Percentiles rank a stretch among this genome's conserved stretches.
Evolutionary conservation across 1,140 invertebrate genomes (phyloP).

Genomic region (Drosophila guanche): DNA sequence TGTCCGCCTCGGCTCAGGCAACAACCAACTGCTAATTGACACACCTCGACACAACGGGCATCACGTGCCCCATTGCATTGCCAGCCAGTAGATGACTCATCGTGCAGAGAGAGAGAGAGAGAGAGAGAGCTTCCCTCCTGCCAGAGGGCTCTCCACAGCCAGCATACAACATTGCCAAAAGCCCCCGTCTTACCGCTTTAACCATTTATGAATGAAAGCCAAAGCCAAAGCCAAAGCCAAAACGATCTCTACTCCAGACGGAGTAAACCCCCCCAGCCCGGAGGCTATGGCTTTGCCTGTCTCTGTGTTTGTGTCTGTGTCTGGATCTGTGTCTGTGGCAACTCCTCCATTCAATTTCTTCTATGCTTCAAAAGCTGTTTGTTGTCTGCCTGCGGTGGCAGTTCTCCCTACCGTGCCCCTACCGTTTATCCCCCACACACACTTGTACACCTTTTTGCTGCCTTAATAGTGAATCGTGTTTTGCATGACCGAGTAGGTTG

Average conservation of each 20-base stretch:
- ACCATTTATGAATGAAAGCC: slow-evolving; percentile 76
- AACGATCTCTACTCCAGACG: slow-evolving; percentile 11
- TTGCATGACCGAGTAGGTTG: slow-evolving; percentile 80
- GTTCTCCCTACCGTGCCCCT: background rate
- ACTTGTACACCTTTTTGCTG: slow-evolving; percentile 71
- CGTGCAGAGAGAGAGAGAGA: background rate
- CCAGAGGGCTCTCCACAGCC: slow-evolving; percentile 9
- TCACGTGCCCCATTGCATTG: slow-evolving; percentile 59
- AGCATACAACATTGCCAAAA: slow-evolving; percentile 69
- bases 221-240: slow-evolving; percentile 25
- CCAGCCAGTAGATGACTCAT: slow-evolving; percentile 53
- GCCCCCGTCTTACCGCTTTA: slow-evolving; percentile 29
- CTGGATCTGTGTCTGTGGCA: slow-evolving; percentile 9
- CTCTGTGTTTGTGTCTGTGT: background rate
- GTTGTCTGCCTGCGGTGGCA: slow-evolving; percentile 38
- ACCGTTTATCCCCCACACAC: slow-evolving; percentile 13
- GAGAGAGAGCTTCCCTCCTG: too few species aligned
- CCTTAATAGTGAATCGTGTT: slow-evolving; percentile 82
- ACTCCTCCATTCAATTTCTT: slow-evolving; percentile 62
- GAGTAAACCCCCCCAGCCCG: slow-evolving; percentile 30
- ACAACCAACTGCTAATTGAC: slow-evolving; percentile 78
- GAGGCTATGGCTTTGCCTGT: background rate
- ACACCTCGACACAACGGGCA: slow-evolving; percentile 69
- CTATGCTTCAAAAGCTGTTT: slow-evolving; percentile 58
- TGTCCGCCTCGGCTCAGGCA: slow-evolving; percentile 41